Evolutionary conservation across 1,140 invertebrate genomes (phyloP).

Genomic region (Listronotus bonariensis): DNA sequence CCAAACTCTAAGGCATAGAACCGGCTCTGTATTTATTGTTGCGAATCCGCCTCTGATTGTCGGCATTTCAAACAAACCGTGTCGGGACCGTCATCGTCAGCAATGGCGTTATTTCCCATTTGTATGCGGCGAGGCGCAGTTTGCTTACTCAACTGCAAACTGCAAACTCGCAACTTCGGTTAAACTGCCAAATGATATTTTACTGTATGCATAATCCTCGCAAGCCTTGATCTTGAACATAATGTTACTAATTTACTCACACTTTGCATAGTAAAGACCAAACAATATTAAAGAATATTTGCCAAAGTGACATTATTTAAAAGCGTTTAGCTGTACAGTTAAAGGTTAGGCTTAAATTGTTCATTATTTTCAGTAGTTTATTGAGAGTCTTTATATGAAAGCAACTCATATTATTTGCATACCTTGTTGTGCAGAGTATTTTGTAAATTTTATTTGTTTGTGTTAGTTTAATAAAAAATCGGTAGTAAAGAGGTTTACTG

Average conservation of each 20-base stretch:
- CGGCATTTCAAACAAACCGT: slow-evolving; percentile 13
- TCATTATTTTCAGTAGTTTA: slow-evolving; percentile 11
- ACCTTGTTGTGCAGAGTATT: too few species aligned
- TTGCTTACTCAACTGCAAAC: slow-evolving; percentile 21
- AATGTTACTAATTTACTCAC: slow-evolving; percentile 33
- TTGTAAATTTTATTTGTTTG: too few species aligned
- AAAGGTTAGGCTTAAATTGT: slow-evolving; percentile 15
- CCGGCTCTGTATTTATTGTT: too few species aligned
- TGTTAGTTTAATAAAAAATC: too few species aligned
- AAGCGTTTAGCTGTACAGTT: slow-evolving; percentile 25
- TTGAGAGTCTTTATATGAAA: not conserved
- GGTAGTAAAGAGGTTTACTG: too few species aligned
- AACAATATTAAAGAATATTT: slow-evolving; percentile 20
- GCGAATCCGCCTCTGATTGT: slow-evolving; percentile 6
- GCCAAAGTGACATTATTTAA: slow-evolving; percentile 11
- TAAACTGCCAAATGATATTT: slow-evolving; percentile 29
- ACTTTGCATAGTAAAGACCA: slow-evolving; percentile 34
- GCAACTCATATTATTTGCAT: too few species aligned
- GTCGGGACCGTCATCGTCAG: slow-evolving; percentile 20
- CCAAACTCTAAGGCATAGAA: not conserved
- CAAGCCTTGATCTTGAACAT: slow-evolving; percentile 30
- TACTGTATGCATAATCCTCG: slow-evolving; percentile 29
- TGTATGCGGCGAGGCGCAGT: slow-evolving; percentile 24
- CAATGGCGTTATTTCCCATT: slow-evolving; percentile 18
- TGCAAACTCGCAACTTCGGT: slow-evolving; percentile 28